These are phyloP conservation scores for Tachysurus fulvidraco DNA, from an alignment of 2,113 vertebrate species.

Conservation along the genomic window DNA sequence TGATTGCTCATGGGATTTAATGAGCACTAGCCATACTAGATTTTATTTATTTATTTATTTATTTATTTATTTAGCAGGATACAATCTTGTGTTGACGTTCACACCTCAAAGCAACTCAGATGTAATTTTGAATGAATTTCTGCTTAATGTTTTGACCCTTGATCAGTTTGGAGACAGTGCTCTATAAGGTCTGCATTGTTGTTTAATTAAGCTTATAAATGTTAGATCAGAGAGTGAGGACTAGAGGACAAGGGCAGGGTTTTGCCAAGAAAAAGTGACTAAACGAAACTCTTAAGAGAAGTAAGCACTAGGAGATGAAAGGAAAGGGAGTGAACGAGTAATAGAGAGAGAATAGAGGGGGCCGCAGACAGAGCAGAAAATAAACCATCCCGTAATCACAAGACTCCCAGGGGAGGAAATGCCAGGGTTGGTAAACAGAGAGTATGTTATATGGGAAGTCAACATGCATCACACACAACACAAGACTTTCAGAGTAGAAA, in stretches of 20 bases:
- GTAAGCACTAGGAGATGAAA: constrained; percentile 11
- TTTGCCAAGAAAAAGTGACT: constrained; percentile 17
- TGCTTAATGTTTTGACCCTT: background rate
- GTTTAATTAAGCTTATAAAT: background rate
- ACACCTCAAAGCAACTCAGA: background rate
- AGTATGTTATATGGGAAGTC: constrained; percentile 59
- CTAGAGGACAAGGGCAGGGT: background rate
- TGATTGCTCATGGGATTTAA: background rate
- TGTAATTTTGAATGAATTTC: background rate
- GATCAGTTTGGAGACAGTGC: background rate
- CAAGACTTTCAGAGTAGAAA: background rate
- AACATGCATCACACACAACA: constrained; percentile 28
- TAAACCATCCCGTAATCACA: constrained; percentile 60
- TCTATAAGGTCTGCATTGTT: background rate
- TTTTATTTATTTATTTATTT: background rate
- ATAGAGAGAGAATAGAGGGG: background rate
- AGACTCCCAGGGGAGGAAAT: constrained; percentile 67
- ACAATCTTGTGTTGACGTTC: background rate
- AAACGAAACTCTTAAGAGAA: constrained; percentile 12
- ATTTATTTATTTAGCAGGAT: background rate
- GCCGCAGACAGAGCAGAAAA: constrained; percentile 41
- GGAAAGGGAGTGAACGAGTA: constrained; percentile 35
- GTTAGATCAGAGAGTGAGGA: background rate
- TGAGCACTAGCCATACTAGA: background rate
- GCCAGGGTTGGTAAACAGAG: constrained; percentile 64